Conservation (phyloP, 2,888 invertebrate species). For the Drosophila anomalata region DNA sequence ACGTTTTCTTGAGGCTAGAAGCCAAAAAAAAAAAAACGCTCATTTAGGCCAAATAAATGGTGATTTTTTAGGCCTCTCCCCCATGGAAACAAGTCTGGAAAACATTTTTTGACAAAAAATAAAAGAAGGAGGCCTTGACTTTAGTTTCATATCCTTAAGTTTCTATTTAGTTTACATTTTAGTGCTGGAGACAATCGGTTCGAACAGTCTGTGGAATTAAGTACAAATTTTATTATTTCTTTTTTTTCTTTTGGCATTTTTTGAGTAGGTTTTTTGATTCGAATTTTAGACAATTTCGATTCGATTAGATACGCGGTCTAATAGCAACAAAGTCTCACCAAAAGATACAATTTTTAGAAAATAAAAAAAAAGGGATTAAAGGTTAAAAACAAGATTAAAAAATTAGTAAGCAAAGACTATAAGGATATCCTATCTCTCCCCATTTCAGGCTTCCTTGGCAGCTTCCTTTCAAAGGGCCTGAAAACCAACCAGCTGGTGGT, state of each 20-base stretch:
- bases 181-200: slow-evolving; percentile 1
- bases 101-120: slow-evolving; percentile 24
- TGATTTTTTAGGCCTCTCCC: slow-evolving; percentile 6
- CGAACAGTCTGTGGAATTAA: background rate
- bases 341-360: background rate
- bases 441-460: slow-evolving; percentile 82
- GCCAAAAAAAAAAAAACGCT: slow-evolving; percentile 22
- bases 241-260: background rate
- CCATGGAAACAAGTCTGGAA: slow-evolving; percentile 18
- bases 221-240: background rate
- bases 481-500: slow-evolving; percentile 89
- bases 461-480: slow-evolving; percentile 84
- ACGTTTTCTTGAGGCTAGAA: slow-evolving; percentile 28
- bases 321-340: background rate
- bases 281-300: background rate
- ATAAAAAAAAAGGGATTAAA: background rate
- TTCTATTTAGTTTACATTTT: slow-evolving; percentile 10
- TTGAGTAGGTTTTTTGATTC: slow-evolving; percentile 2
- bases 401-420: background rate
- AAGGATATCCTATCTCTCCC: background rate
- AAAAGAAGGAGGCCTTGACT: slow-evolving; percentile 20
- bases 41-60: slow-evolving; percentile 47
- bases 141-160: background rate
- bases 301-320: background rate
- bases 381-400: background rate